These are phyloP conservation scores for Megathymus violae DNA, from an alignment of 1,140 invertebrate genomes.

Conservation along the genomic window DNA sequence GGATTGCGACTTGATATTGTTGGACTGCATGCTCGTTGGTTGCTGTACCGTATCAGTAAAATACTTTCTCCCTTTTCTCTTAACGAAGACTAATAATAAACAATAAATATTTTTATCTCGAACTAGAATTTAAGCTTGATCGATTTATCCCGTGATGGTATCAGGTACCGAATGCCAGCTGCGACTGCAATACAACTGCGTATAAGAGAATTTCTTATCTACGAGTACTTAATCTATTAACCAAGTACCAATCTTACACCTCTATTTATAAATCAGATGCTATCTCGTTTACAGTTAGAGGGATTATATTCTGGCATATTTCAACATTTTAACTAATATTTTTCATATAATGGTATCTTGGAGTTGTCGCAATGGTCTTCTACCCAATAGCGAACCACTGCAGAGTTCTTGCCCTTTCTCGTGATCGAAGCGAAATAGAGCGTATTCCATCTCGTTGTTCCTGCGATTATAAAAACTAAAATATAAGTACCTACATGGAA, in stretches of 20 bases:
- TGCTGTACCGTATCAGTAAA: neutral
- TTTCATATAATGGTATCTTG: no score
- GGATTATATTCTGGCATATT: neutral
- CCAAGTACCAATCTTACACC: constrained; percentile 2
- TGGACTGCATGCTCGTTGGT: no score
- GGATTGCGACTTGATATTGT: no score
- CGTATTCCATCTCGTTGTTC: no score
- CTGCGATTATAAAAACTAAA: no score
- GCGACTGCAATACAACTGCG: neutral
- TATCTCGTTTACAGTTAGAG: constrained; percentile 6
- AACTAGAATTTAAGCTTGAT: neutral
- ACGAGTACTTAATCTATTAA: neutral
- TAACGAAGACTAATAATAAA: neutral
- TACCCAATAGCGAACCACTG: no score
- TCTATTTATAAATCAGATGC: constrained; percentile 10
- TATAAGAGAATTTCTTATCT: neutral
- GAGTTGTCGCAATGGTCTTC: no score
- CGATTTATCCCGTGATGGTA: neutral
- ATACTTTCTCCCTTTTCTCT: neutral
- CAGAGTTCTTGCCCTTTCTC: no score
- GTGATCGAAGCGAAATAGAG: no score
- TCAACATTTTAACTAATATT: no score
- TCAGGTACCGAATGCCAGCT: neutral
- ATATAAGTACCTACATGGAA: no score
- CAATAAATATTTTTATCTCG: neutral